These are phyloP conservation scores for Heteromurus nitidus DNA, from an alignment of 2,888 invertebrate species.

Conservation along the genomic window DNA sequence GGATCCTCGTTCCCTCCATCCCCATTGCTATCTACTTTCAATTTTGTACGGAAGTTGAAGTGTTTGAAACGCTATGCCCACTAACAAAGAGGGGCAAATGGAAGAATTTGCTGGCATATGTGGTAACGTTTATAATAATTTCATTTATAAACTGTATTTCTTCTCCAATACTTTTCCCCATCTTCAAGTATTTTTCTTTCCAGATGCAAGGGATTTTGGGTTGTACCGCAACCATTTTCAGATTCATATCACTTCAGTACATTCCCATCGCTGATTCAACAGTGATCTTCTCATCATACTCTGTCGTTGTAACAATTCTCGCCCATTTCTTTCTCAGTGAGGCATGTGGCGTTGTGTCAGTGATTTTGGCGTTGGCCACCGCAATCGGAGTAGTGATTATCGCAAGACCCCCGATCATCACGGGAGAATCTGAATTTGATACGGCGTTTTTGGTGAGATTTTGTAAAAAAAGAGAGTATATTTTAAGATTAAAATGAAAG, in stretches of 20 bases:
- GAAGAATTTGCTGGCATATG: slow-evolving; percentile 48
- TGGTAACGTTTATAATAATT: slow-evolving; percentile 38
- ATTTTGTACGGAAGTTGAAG: not conserved
- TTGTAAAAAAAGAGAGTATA: too few relatives aligned
- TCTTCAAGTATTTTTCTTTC: slow-evolving; percentile 3
- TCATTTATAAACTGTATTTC: not conserved
- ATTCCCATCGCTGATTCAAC: slow-evolving; percentile 66
- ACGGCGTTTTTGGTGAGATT: slow-evolving; percentile 61
- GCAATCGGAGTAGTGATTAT: slow-evolving; percentile 67
- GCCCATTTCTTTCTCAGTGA: slow-evolving; percentile 68
- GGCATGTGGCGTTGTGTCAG: slow-evolving; percentile 63
- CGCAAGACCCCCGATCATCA: slow-evolving; percentile 67
- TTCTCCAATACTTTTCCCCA: too few relatives aligned
- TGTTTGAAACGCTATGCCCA: slow-evolving; percentile 57
- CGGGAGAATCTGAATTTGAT: slow-evolving; percentile 67
- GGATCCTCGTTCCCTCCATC: slow-evolving; percentile 42
- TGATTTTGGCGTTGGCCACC: slow-evolving; percentile 60
- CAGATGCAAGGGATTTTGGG: slow-evolving; percentile 65
- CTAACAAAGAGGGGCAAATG: slow-evolving; percentile 33
- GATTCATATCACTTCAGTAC: slow-evolving; percentile 65
- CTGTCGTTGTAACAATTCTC: slow-evolving; percentile 62
- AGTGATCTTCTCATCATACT: slow-evolving; percentile 33
- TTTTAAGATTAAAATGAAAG: too few relatives aligned
- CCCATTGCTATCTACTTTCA: slow-evolving; percentile 39
- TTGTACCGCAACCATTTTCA: slow-evolving; percentile 56